Percentiles rank a stretch among this genome's conserved stretches.
These are phyloP conservation scores for Apolygus lucorum DNA, from an alignment of 1,140 invertebrate species.

Conservation along the genomic window DNA sequence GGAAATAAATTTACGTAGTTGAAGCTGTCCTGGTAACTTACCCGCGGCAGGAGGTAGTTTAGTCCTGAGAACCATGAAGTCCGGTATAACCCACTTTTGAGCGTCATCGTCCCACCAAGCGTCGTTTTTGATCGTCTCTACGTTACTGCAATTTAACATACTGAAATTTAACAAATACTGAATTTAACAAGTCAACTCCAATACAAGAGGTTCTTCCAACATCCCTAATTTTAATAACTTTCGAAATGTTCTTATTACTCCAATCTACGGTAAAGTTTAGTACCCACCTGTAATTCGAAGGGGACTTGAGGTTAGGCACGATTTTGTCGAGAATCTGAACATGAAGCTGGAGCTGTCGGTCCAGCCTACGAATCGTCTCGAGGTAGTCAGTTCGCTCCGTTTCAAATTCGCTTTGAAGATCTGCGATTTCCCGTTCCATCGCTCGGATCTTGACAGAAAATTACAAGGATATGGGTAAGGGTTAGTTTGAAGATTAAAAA, in stretches of 20 bases:
- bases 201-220: constrained; percentile 24
- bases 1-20: too few relatives aligned
- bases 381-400: constrained; percentile 73
- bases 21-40: too few relatives aligned
- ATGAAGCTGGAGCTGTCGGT: constrained; percentile 60
- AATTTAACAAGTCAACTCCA: not conserved
- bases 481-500: too few relatives aligned
- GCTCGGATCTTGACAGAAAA: constrained; percentile 47
- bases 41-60: constrained; percentile 56
- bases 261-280: not conserved
- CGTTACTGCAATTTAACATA: constrained; percentile 42
- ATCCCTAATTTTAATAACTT: not conserved
- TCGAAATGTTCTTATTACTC: not conserved
- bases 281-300: constrained; percentile 60
- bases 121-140: constrained; percentile 58
- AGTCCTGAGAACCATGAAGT: constrained; percentile 51
- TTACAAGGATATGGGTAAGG: too few relatives aligned
- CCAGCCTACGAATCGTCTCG: constrained; percentile 71
- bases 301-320: constrained; percentile 58
- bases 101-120: constrained; percentile 68
- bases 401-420: constrained; percentile 78
- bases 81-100: constrained; percentile 63
- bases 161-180: not conserved
- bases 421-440: constrained; percentile 62
- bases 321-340: constrained; percentile 62